Conservation (phyloP, 2,113 vertebrate species). For the Panurus biarmicus region DNA sequence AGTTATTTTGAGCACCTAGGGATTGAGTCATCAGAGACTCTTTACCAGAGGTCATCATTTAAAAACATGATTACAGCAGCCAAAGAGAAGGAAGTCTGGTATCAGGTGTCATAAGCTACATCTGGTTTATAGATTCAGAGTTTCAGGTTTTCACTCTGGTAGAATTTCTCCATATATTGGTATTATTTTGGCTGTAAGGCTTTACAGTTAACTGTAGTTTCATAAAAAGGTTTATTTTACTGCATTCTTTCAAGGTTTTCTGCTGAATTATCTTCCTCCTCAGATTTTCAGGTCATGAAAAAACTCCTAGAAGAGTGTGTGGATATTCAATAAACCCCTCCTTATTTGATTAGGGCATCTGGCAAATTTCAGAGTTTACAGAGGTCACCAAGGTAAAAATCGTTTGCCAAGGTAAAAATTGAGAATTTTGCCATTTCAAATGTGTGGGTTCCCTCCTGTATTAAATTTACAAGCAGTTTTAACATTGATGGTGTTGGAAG, state of each 20-base stretch:
- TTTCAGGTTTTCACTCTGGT: background rate
- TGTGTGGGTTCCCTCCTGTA: background rate
- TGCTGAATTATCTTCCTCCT: background rate
- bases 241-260: background rate
- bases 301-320: background rate
- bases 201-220: background rate
- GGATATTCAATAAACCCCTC: background rate
- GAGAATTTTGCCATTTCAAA: background rate
- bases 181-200: background rate
- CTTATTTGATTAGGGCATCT: background rate
- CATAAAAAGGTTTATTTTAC: background rate
- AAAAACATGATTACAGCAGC: constrained; percentile 12
- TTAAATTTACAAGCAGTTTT: background rate
- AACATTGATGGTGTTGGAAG: background rate
- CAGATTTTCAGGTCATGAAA: background rate
- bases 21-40: constrained; percentile 20
- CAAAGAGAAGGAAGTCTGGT: constrained; percentile 3
- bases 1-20: constrained; percentile 57
- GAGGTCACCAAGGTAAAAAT: background rate
- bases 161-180: background rate
- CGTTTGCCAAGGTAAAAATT: background rate
- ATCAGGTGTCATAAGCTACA: background rate
- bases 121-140: background rate
- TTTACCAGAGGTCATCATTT: constrained; percentile 22
- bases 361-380: background rate